These are phyloP conservation scores for Pachymerium ferrugineum DNA, from an alignment of 2,888 invertebrate genomes.

Conservation along the genomic window DNA sequence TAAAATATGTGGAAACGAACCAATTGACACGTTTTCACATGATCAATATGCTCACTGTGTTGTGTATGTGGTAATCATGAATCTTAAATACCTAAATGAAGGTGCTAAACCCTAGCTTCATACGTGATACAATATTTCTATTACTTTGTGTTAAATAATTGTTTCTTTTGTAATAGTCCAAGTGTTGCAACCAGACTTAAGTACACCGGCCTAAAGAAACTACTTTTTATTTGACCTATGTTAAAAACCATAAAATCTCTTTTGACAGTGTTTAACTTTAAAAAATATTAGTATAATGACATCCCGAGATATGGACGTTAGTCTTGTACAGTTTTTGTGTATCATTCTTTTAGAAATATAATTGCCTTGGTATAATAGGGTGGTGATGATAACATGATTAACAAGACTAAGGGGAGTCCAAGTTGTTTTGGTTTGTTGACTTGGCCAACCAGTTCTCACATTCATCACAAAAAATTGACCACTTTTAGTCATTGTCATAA, in stretches of 20 bases:
- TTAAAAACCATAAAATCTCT: no score
- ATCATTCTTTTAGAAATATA: not conserved
- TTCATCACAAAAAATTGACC: slow-evolving; percentile 21
- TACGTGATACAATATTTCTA: not conserved
- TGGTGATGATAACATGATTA: not conserved
- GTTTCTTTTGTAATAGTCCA: no score
- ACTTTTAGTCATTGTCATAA: slow-evolving; percentile 6
- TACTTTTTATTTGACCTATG: no score
- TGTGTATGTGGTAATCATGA: not conserved
- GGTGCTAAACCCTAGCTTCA: no score
- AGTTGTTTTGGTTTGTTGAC: slow-evolving; percentile 8
- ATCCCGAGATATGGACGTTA: no score
- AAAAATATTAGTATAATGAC: no score
- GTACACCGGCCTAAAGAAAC: no score
- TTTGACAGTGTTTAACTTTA: no score
- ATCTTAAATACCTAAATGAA: not conserved
- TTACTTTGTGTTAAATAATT: not conserved
- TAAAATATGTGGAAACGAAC: slow-evolving; percentile 8
- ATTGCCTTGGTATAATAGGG: not conserved
- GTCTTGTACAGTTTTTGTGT: no score
- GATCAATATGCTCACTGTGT: not conserved
- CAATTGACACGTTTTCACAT: not conserved
- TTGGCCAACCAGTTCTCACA: slow-evolving; percentile 7
- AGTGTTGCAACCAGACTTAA: no score
- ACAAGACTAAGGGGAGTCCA: not conserved